phyloP scores from a whole-genome alignment of 2,888 invertebrate genomes.

The Lasioglossum lativentre region DNA sequence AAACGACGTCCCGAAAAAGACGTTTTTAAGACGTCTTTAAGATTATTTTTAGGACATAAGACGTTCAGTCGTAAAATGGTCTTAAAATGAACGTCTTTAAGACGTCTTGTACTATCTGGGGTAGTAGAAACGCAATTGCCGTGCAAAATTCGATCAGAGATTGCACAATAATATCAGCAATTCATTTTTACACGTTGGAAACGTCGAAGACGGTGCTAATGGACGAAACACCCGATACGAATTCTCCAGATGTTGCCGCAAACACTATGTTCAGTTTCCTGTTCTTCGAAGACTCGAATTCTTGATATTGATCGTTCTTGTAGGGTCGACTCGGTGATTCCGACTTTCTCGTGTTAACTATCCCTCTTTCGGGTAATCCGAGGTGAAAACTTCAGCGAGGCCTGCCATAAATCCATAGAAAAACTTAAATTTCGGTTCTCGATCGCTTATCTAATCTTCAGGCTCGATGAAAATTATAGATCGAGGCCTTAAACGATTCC shows the following conservation, averaged over 20 bases:
- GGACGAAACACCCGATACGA: neutral
- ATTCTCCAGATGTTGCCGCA: neutral
- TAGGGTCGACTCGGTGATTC: conserved; percentile 19
- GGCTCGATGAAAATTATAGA: neutral
- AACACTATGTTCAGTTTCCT: conserved; percentile 7
- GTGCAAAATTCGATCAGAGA: neutral
- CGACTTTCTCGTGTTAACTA: conserved; percentile 19
- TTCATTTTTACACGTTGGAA: neutral
- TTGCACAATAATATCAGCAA: neutral
- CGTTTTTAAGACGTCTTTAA: too few relatives aligned
- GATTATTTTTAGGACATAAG: too few relatives aligned
- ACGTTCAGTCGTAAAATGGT: too few relatives aligned
- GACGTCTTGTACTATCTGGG: too few relatives aligned
- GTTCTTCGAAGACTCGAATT: conserved; percentile 30
- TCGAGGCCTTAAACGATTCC: too few relatives aligned
- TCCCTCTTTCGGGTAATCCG: neutral
- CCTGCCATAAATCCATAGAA: neutral
- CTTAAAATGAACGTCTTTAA: too few relatives aligned
- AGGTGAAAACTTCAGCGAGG: conserved; percentile 9
- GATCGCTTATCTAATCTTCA: too few relatives aligned
- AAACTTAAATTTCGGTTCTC: neutral
- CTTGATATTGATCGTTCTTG: conserved; percentile 28
- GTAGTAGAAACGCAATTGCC: neutral
- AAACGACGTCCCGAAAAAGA: too few relatives aligned
- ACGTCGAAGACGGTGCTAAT: neutral